Base-by-base conservation (phyloP, 2,113 vertebrate genomes). In the Delphinapterus leucas region DNA sequence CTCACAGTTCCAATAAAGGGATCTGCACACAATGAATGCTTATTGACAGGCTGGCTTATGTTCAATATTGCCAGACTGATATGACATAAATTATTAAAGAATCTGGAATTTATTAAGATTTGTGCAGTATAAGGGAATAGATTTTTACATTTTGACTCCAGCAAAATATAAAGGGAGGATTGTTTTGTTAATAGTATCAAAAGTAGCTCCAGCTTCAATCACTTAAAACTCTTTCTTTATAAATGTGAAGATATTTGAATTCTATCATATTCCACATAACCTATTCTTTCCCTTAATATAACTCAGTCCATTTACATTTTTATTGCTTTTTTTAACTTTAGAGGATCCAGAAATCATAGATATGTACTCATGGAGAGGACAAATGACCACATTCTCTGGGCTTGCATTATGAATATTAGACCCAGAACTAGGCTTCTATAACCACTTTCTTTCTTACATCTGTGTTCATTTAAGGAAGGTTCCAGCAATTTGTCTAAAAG, bases 401-500 rank as follows among this genome's bases (percentile, higher is more conserved):
- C 61, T 47, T 70, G 70, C 49, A 83, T 15, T 67, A 61, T 71
- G 74, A 95, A 79, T 47, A 68, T 21, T 26, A 68, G 82, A 1
- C 10, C 33, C 36, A 26, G 76, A 71, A 41, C 44, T 94, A 73
- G 41, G 21, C 85, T 96, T 25, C 61, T 25, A 23, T 85, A 74
- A 38, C 41, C 38, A 76, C 44, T 71, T 65, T 94, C 70, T 90
- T 97, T 85, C 44, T 82, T 95, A 55, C 36, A 36, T 95, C 90
- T 93, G 91, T 90, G 73, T 86, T 77, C 65, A 31, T 25, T 25
- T 1, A 11, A 93, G 61, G 3, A 85, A 80, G 49, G n/a, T 63
- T 93, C 55, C 33, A 96, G 55, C 26, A 71, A 85, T 80, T 96
- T 93, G 41, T 47, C 65, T 92, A 67, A 44, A 96, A 94, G n/a